Conservation (phyloP, 2,888 invertebrate genomes). For the Sipha maydis region DNA sequence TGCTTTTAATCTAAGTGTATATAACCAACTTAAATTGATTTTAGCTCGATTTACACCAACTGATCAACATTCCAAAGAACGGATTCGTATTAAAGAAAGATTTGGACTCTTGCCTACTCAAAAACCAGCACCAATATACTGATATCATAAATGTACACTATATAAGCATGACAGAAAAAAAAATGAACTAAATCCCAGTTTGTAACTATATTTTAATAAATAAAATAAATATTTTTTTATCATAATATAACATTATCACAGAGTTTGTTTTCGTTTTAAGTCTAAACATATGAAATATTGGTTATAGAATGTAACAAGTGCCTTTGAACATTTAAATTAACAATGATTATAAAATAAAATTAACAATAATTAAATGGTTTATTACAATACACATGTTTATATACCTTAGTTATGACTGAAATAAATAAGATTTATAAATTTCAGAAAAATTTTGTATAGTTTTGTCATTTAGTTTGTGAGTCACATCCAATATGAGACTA, state of each 20-base stretch:
- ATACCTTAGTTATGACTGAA: conserved; percentile 22
- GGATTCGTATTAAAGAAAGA: conserved; percentile 88
- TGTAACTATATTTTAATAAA: conserved; percentile 45
- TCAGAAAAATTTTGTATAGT: conserved; percentile 43
- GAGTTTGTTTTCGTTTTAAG: conserved; percentile 24
- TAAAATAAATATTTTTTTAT: conserved; percentile 38
- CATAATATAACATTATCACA: conserved; percentile 53
- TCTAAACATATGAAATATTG: conserved; percentile 19
- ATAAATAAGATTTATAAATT: conserved; percentile 39
- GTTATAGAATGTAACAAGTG: conserved; percentile 41
- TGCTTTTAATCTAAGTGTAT: background rate
- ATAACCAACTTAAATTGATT: conserved; percentile 65
- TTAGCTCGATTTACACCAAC: conserved; percentile 93
- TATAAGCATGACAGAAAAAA: background rate
- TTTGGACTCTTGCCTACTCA: conserved; percentile 89
- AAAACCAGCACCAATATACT: conserved; percentile 78
- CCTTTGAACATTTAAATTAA: background rate
- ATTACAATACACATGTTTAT: background rate
- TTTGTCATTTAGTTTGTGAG: conserved; percentile 50
- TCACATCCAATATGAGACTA: conserved; percentile 50
- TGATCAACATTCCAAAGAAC: conserved; percentile 90
- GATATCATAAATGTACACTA: conserved; percentile 65
- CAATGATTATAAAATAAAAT: conserved; percentile 8
- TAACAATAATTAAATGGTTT: background rate
- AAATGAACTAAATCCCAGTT: conserved; percentile 10